Percentiles rank a stretch among this genome's conserved stretches.
phyloP scores from a whole-genome alignment of 1,140 invertebrate species.

The Trichonephila inaurata region DNA sequence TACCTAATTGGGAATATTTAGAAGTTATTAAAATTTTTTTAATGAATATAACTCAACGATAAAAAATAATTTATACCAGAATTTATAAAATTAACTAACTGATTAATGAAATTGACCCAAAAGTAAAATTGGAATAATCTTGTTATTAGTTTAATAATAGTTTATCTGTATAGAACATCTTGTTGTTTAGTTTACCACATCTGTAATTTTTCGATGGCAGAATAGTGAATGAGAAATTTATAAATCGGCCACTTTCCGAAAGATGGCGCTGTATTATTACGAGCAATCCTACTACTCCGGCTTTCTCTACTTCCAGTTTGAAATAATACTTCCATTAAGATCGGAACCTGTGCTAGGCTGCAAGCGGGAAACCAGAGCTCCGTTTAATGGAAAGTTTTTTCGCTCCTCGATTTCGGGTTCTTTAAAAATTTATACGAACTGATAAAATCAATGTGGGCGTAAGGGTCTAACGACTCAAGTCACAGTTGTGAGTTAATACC shows the following conservation, averaged over 20 bases:
- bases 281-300: background rate
- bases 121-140: too few relatives aligned
- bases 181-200: background rate
- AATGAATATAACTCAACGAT: too few relatives aligned
- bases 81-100: too few relatives aligned
- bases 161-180: background rate
- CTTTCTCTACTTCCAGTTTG: conserved; percentile 52
- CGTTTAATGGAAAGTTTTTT: conserved; percentile 33
- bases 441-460: background rate
- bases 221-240: background rate
- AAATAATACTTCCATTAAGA: conserved; percentile 72
- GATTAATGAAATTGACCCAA: too few relatives aligned
- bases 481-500: background rate
- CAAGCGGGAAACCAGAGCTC: background rate
- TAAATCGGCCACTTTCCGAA: background rate
- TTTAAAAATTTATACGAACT: conserved; percentile 15
- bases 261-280: conserved; percentile 47
- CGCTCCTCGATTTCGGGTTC: background rate
- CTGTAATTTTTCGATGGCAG: background rate
- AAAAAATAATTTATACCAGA: too few relatives aligned
- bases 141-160: too few relatives aligned
- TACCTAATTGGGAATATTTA: too few relatives aligned
- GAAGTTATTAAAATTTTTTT: too few relatives aligned
- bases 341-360: conserved; percentile 21
- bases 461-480: background rate